These are phyloP conservation scores for Argyrosomus japonicus DNA, from an alignment of 2,113 vertebrate species.

Conservation along the genomic window DNA sequence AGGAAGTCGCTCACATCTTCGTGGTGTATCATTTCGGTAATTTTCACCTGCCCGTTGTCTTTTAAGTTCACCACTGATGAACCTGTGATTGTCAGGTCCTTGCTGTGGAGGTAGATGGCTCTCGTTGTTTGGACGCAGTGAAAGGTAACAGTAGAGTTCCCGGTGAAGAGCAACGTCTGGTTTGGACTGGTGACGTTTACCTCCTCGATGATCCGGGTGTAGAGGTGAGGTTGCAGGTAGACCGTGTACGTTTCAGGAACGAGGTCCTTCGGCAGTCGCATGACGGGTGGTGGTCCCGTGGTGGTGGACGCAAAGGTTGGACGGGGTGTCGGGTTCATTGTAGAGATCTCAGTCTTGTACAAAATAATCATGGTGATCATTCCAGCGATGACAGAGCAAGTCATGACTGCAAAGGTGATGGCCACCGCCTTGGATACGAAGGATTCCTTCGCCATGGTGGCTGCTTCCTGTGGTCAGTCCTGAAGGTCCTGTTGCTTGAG, in stretches of 20 bases:
- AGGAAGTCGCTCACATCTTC: conserved; percentile 82
- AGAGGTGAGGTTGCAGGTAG: conserved; percentile 83
- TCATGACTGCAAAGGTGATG: conserved; percentile 76
- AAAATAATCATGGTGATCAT: conserved; percentile 86
- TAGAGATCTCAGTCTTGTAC: conserved; percentile 77
- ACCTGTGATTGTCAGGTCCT: conserved; percentile 74
- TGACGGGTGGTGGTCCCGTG: background rate
- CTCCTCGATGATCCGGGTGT: background rate
- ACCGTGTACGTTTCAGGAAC: conserved; percentile 85
- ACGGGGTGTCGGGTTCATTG: accelerated
- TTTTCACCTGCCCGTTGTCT: accelerated
- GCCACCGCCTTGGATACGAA: conserved; percentile 85
- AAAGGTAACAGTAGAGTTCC: conserved; percentile 76
- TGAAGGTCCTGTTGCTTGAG: background rate
- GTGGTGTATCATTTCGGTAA: background rate
- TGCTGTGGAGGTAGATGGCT: conserved; percentile 90
- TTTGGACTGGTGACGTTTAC: conserved; percentile 55
- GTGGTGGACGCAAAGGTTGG: background rate
- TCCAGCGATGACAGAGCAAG: conserved; percentile 73
- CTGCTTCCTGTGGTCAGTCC: conserved; percentile 7
- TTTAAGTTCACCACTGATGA: conserved; percentile 17
- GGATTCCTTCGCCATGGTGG: conserved; percentile 85
- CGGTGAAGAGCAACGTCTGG: conserved; percentile 81
- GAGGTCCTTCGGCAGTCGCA: conserved; percentile 84
- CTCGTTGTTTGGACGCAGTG: conserved; percentile 75